Evolutionary conservation across 2,888 invertebrate species (phyloP).

Genomic region (Agriopis aurantiaria): DNA sequence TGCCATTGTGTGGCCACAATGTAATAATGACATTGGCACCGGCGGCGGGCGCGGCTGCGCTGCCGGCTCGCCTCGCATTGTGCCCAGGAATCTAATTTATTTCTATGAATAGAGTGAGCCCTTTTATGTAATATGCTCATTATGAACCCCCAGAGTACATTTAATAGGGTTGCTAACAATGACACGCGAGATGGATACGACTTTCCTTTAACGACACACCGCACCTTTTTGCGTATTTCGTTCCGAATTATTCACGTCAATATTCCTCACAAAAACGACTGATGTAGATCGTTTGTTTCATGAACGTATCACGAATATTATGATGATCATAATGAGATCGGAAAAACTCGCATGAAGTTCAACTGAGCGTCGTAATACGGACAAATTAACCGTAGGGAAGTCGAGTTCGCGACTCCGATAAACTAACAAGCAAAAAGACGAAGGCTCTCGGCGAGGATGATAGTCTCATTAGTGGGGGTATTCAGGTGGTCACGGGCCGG

Average conservation of each 20-base stretch:
- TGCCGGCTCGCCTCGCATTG: slow-evolving; percentile 49
- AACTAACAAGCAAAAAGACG: slow-evolving; percentile 42
- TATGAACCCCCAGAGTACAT: slow-evolving; percentile 58
- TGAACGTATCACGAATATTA: slow-evolving; percentile 16
- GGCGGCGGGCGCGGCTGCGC: slow-evolving; percentile 22
- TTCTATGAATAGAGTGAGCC: slow-evolving; percentile 70
- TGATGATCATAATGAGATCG: slow-evolving; percentile 11
- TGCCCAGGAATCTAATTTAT: slow-evolving; percentile 69
- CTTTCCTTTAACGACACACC: slow-evolving; percentile 36
- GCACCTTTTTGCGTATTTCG: slow-evolving; percentile 38
- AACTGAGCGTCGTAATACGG: slow-evolving; percentile 13
- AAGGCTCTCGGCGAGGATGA: slow-evolving; percentile 30
- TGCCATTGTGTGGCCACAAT: slow-evolving; percentile 23
- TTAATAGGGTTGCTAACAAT: slow-evolving; percentile 59
- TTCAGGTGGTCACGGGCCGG: slow-evolving; percentile 33
- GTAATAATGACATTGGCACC: slow-evolving; percentile 35
- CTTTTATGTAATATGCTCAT: slow-evolving; percentile 72
- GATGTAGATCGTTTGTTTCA: slow-evolving; percentile 27
- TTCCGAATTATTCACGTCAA: slow-evolving; percentile 41
- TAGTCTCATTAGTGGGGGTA: slow-evolving; percentile 39
- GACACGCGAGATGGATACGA: slow-evolving; percentile 46
- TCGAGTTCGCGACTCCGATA: slow-evolving; percentile 31
- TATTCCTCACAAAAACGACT: slow-evolving; percentile 29
- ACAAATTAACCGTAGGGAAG: slow-evolving; percentile 29
- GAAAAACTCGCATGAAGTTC: slow-evolving; percentile 9